These are phyloP conservation scores for Bursaphelenchus okinawaensis DNA, from an alignment of 2,888 invertebrate species.

Conservation along the genomic window DNA sequence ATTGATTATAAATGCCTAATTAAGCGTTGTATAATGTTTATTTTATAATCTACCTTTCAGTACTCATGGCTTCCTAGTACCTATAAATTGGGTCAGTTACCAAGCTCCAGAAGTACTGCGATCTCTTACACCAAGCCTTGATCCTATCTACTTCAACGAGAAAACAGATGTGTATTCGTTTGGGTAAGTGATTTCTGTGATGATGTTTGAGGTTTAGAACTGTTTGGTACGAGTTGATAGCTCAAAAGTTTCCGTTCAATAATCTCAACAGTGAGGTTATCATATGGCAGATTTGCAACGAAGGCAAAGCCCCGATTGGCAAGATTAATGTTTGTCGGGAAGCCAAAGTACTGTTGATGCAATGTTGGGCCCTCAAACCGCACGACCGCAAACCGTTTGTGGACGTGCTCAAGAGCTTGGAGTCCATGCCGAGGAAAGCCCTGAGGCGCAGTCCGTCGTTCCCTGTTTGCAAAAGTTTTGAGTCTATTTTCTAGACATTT, in stretches of 20 bases:
- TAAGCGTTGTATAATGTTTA: slow-evolving; percentile 3
- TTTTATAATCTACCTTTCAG: slow-evolving; percentile 25
- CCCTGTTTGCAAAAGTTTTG: slow-evolving; percentile 31
- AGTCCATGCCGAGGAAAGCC: slow-evolving; percentile 87
- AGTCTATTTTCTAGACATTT: slow-evolving; percentile 30
- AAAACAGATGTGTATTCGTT: slow-evolving; percentile 94
- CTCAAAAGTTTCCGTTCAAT: slow-evolving; percentile 62
- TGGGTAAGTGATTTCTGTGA: slow-evolving; percentile 68
- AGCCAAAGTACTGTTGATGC: slow-evolving; percentile 90
- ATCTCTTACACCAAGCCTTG: slow-evolving; percentile 62
- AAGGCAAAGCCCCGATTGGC: slow-evolving; percentile 88
- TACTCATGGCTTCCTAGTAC: slow-evolving; percentile 70
- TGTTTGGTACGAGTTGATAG: slow-evolving; percentile 87
- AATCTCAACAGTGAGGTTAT: slow-evolving; percentile 77
- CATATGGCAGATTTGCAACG: slow-evolving; percentile 95
- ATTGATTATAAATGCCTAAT: not conserved
- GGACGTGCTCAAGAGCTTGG: slow-evolving; percentile 73
- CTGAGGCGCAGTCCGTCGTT: slow-evolving; percentile 86
- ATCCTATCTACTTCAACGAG: slow-evolving; percentile 83
- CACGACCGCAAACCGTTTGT: slow-evolving; percentile 84
- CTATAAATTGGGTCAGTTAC: slow-evolving; percentile 96
- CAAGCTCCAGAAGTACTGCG: slow-evolving; percentile 88
- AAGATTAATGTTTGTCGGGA: slow-evolving; percentile 89
- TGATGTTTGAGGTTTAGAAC: slow-evolving; percentile 66
- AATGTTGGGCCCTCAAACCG: slow-evolving; percentile 83